A percentile compares a stretch with the other conserved stretches of the same genome.
Evolutionary conservation across 2,113 vertebrate genomes (phyloP).

Genomic region (Oryzias javanicus): DNA sequence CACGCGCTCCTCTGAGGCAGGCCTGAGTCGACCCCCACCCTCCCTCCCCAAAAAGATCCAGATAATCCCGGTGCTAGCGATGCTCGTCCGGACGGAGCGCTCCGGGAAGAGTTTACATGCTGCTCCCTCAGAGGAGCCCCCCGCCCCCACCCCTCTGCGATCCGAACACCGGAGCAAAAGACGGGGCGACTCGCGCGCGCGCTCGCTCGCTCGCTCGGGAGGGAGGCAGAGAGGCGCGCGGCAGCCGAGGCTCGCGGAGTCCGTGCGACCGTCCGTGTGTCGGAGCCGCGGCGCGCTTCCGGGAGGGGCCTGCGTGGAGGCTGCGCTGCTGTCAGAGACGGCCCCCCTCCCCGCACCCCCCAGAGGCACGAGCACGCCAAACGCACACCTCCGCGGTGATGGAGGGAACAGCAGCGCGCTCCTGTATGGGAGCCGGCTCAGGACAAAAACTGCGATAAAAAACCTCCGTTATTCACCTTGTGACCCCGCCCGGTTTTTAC

Average conservation of each 20-base stretch:
- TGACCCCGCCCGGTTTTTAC: too few species aligned
- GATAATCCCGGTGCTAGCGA: constrained; percentile 25
- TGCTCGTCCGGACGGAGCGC: constrained; percentile 9
- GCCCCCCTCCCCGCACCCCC: constrained; percentile 28
- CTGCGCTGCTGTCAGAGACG: constrained; percentile 53
- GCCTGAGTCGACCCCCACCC: constrained; percentile 6
- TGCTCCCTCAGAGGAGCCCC: constrained; percentile 36
- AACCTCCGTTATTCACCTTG: too few species aligned
- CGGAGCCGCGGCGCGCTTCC: constrained; percentile 66
- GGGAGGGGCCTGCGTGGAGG: constrained; percentile 71
- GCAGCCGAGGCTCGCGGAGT: constrained; percentile 28
- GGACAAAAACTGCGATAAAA: background rate
- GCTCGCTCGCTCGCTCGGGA: background rate
- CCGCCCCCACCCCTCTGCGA: constrained; percentile 17
- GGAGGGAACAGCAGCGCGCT: background rate
- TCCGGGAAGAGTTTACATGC: constrained; percentile 64
- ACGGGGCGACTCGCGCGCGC: constrained; percentile 21
- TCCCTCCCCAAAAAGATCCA: constrained; percentile 19
- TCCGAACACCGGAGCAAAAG: constrained; percentile 3
- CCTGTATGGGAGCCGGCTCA: constrained; percentile 8
- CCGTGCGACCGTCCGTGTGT: constrained; percentile 25
- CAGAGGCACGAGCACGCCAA: constrained; percentile 8
- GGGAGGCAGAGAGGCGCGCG: background rate
- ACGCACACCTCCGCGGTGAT: constrained; percentile 1
- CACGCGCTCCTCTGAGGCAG: constrained; percentile 39